Conservation (phyloP, 2,888 invertebrate genomes). For the Macaria liturata region DNA sequence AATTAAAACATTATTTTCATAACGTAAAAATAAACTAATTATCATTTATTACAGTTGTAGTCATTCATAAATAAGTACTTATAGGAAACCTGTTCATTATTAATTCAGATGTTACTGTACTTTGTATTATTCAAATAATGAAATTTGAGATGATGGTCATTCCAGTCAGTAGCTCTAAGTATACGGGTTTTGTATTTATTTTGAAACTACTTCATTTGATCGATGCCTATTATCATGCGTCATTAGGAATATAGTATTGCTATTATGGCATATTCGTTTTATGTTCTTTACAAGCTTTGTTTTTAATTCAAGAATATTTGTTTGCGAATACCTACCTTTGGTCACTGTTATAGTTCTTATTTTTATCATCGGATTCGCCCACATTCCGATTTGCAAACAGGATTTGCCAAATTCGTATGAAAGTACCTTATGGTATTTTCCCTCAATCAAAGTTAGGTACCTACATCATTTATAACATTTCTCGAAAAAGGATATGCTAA, state of each 20-base stretch:
- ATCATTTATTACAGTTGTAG: too few species aligned
- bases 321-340: background rate
- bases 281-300: background rate
- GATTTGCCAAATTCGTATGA: background rate
- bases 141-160: constrained; percentile 11
- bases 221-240: constrained; percentile 1
- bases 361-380: background rate
- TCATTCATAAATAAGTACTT: too few species aligned
- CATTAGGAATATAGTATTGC: constrained; percentile 3
- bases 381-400: background rate
- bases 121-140: constrained; percentile 9
- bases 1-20: too few species aligned
- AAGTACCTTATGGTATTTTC: background rate
- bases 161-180: constrained; percentile 11
- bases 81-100: too few species aligned
- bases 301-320: background rate
- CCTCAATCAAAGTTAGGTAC: background rate
- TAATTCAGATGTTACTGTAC: too few species aligned
- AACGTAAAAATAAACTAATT: too few species aligned
- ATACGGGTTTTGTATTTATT: constrained; percentile 1
- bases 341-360: background rate
- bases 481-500: too few species aligned
- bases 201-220: background rate
- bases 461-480: too few species aligned
- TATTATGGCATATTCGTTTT: background rate